These are phyloP conservation scores for Aleiodes testaceus DNA, from an alignment of 2,888 invertebrate species.

Conservation along the genomic window DNA sequence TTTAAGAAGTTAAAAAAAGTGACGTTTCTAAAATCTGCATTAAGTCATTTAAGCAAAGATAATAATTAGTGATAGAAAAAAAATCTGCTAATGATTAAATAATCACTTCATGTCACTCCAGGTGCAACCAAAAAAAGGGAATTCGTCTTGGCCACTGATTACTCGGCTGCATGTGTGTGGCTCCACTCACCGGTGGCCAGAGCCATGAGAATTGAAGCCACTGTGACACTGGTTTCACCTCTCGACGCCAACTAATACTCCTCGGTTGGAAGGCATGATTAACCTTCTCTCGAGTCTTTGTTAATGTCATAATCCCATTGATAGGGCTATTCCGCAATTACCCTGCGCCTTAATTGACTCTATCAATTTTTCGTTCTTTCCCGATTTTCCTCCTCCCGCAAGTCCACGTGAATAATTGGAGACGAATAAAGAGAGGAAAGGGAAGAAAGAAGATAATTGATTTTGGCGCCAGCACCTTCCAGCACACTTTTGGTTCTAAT, in stretches of 20 bases:
- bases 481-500: slow-evolving; percentile 66
- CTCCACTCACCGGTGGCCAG: slow-evolving; percentile 58
- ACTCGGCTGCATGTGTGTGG: slow-evolving; percentile 64
- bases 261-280: slow-evolving; percentile 65
- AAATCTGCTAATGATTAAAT: no score
- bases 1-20: no score
- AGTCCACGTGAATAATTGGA: background rate
- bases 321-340: slow-evolving; percentile 60
- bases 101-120: no score
- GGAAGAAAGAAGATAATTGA: slow-evolving; percentile 65
- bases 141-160: slow-evolving; percentile 66
- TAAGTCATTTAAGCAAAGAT: no score
- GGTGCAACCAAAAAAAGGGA: slow-evolving; percentile 43
- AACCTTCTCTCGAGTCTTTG: slow-evolving; percentile 60
- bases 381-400: no score
- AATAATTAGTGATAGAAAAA: no score
- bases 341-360: slow-evolving; percentile 29
- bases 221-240: slow-evolving; percentile 58
- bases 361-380: slow-evolving; percentile 28
- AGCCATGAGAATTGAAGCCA: slow-evolving; percentile 58
- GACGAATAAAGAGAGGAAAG: slow-evolving; percentile 1
- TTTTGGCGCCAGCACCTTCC: slow-evolving; percentile 66
- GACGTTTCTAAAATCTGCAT: no score
- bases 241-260: slow-evolving; percentile 34
- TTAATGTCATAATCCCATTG: slow-evolving; percentile 65